These are phyloP conservation scores for Petroica traversi DNA, from an alignment of 2,113 vertebrate species.

Conservation along the genomic window DNA sequence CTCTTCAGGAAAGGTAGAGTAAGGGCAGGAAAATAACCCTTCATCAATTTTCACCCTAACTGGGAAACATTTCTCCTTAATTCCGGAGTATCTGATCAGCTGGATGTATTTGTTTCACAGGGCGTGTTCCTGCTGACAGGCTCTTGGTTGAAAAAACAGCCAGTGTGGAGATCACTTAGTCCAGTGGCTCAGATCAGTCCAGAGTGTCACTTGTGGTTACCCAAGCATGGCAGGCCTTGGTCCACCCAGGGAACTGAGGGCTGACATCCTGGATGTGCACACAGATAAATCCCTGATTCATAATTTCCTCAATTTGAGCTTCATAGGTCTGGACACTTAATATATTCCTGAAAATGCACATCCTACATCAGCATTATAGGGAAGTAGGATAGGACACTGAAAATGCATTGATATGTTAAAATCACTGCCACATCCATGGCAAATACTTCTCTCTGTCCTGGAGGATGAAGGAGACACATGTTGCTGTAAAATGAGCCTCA, in stretches of 20 bases:
- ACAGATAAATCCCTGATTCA: neutral
- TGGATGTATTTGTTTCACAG: neutral
- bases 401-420: neutral
- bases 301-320: neutral
- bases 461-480: neutral
- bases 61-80: neutral
- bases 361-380: neutral
- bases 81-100: neutral
- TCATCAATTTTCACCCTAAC: neutral
- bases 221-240: neutral
- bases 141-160: neutral
- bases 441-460: neutral
- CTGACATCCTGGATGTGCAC: neutral
- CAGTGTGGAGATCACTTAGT: neutral
- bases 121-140: fast-evolving
- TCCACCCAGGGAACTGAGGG: neutral
- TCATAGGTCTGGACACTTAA: neutral
- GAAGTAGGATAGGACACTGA: neutral
- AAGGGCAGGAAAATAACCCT: neutral
- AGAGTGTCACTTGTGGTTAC: neutral
- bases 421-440: neutral
- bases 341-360: neutral
- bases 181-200: neutral
- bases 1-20: neutral
- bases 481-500: neutral